Percentiles rank a stretch among this genome's conserved stretches.
Conservation (phyloP, 2,113 vertebrate species). For the Bubo bubo region DNA sequence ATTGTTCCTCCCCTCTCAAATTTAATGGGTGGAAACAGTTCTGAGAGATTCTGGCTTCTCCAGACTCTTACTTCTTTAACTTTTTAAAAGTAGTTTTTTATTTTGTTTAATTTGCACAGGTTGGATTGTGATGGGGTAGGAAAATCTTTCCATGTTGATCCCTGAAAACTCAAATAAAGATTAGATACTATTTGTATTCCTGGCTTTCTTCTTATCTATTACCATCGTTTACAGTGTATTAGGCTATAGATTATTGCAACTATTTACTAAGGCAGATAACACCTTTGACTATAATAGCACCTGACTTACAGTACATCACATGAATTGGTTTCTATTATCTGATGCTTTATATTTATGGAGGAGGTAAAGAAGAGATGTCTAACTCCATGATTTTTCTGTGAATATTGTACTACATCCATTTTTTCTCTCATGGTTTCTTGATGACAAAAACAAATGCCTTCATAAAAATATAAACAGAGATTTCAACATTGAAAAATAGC, state of each 20-base stretch:
- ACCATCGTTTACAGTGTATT: background rate
- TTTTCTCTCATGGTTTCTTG: background rate
- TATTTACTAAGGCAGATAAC: constrained; percentile 26
- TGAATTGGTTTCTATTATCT: constrained; percentile 29
- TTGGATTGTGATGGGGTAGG: background rate
- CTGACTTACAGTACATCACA: constrained; percentile 30
- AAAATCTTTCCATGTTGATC: background rate
- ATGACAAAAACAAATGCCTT: background rate
- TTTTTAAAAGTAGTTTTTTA: background rate
- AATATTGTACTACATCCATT: background rate
- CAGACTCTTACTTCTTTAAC: background rate
- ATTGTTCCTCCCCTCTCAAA: background rate
- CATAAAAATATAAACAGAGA: background rate
- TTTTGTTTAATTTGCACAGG: background rate
- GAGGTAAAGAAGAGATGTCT: background rate
- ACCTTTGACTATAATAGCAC: constrained; percentile 44
- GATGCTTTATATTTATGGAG: constrained; percentile 4
- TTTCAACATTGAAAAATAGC: background rate
- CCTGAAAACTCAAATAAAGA: background rate
- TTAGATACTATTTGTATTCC: background rate
- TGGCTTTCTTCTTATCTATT: background rate
- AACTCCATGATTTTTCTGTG: background rate
- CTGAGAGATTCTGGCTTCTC: background rate
- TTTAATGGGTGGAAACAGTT: background rate
- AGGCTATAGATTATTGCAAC: constrained; percentile 16